Evolutionary conservation across 2,797 vertebrate species (phyloP), one percentile per base, ranked within the genome.

Genomic region (Falco cherrug): DNA sequence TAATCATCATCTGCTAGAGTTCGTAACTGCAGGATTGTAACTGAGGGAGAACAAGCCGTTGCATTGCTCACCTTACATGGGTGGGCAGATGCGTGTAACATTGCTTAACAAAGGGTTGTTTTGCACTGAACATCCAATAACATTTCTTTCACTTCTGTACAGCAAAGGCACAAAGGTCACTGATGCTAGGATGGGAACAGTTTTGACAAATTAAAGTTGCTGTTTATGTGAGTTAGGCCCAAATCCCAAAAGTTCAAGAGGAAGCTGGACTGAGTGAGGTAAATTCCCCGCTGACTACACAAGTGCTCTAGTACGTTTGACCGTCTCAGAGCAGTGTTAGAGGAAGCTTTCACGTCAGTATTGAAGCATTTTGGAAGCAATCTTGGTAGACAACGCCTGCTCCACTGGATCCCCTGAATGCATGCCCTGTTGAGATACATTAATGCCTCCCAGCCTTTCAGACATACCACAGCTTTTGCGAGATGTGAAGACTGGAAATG

Each of bases 191-290:
- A 82, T 1, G 8, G 63, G 29, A 91, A 76, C 8, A 53, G 39
- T 50, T 95, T 29, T 50, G 73, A 84, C 63, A 69, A 93, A 86
- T 84, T 68, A 25, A 67, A 70, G 12, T 13, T 50, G 25, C 13
- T 81, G 56, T 51, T 90, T 28, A 48, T 39, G n/a, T 59, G 67
- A 81, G 74, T 81, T 83, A 82, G 37, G 53, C 24, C 18, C 61
- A 84, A 73, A 81, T 67, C 11, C 69, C 67, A 67, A 13, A 22
- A 88, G 43, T 24, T 43, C 21, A 94, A 59, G 24, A 87, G 71
- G 84, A 95, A 95, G 82, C 39, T 76, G 65, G 61, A 65, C n/a
- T 31, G 54, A 68, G 29, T 83, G 71, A 76, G 73, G 61, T 84
- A 39, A 86, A 64, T 81, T 89, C 61, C 63, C 77, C 31, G 61